Percentiles rank a stretch among this genome's conserved stretches.
Evolutionary conservation across 2,113 vertebrate species (phyloP).

Genomic region (Channa maculata): DNA sequence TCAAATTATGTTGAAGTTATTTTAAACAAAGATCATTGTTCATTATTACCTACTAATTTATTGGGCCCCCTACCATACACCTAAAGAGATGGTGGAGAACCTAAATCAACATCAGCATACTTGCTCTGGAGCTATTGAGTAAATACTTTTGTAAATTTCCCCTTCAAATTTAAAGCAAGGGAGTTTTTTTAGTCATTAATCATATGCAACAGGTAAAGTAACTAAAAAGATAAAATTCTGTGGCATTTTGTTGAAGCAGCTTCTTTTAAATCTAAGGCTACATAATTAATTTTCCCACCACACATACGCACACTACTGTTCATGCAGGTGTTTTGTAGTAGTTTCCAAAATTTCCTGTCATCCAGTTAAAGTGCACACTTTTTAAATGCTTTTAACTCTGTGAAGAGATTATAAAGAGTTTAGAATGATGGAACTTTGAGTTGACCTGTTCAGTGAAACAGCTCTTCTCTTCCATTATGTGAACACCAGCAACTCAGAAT

Average conservation of each 20-base stretch:
- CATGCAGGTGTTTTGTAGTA: slow-evolving; percentile 44
- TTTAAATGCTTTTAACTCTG: slow-evolving; percentile 74
- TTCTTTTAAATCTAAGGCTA: background rate
- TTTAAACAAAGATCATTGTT: slow-evolving; percentile 17
- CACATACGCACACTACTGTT: slow-evolving; percentile 10
- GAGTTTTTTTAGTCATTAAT: background rate
- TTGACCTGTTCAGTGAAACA: slow-evolving; percentile 76
- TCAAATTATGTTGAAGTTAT: slow-evolving; percentile 16
- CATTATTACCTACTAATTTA: slow-evolving; percentile 29
- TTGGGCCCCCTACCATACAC: slow-evolving; percentile 24
- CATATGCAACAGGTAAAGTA: background rate
- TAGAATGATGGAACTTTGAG: slow-evolving; percentile 79
- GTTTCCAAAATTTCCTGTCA: slow-evolving; percentile 60
- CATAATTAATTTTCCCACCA: slow-evolving; percentile 24
- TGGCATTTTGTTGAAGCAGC: background rate
- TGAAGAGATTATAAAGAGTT: slow-evolving; percentile 81
- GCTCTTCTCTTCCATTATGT: slow-evolving; percentile 74
- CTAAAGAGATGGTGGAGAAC: slow-evolving; percentile 25
- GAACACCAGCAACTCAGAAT: slow-evolving; percentile 66
- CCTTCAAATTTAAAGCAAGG: background rate
- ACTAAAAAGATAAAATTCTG: background rate
- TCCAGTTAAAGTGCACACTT: slow-evolving; percentile 66
- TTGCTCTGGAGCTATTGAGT: slow-evolving; percentile 13
- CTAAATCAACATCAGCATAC: slow-evolving; percentile 21
- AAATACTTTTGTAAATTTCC: slow-evolving; percentile 1